Evolutionary conservation across 2,797 vertebrate genomes (phyloP), one percentile per base, ranked within the genome.

Genomic region (Mionectes olivaceus): DNA sequence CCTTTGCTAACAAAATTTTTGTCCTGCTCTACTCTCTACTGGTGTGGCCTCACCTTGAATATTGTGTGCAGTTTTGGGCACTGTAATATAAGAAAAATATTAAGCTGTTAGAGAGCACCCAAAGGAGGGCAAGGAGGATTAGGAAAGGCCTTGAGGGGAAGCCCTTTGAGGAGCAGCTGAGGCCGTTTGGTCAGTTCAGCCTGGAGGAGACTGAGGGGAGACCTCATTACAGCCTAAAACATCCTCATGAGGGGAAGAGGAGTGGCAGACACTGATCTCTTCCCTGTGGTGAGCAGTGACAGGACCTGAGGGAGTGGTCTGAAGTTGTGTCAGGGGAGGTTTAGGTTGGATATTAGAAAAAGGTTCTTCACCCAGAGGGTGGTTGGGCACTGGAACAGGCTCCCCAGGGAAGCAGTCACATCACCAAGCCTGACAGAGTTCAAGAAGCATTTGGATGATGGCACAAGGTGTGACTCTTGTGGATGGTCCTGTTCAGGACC

Each of bases 101-200:
- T 60, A 28, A 60, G 18, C 18, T 28, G 12, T 60, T 41, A 30
- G 37, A 59, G 8, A 61, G 27, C 13, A 15, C 30, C 9, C 27
- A 41, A 60, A 41, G 19, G 37, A 61, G 27, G 19, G 7, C 59
- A 41, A 30, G 41, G 37, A 41, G 21, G 27, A 14, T 30, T 27
- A 39, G 41, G 59, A 41, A 61, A 28, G 59, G 59, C 9, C 18
- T 61, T 41, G 27, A 41, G 59, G 37, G 24, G 57, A 59, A 59
- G 35, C 17, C 1, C 0, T 37, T 19, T 37, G 25, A 59, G 35
- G 25, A 37, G 35, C 1, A 0, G 17, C 25, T 13, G 24, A 37
- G 6, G 57, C 2, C 25, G 28, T 4, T 39, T 60, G 57, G 17
- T 60, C 17, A 39, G 25, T 60, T 19, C 57, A 60, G 5, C 17